Percentiles rank a stretch among this genome's conserved stretches.
These are phyloP conservation scores for Seira ritae DNA, from an alignment of 2,888 invertebrate species.

Conservation along the genomic window DNA sequence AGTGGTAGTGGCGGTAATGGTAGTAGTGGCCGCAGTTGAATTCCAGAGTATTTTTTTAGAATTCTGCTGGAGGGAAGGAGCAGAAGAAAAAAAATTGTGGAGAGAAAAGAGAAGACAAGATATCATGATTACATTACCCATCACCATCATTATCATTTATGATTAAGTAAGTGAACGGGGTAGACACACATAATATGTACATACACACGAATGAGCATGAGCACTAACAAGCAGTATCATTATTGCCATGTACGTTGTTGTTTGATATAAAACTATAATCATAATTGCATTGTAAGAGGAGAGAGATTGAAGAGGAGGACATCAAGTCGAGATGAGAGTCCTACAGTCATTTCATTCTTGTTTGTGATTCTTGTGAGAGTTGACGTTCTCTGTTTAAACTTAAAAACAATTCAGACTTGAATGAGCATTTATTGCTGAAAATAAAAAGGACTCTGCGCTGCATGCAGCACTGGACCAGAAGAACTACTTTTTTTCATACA, in stretches of 20 bases:
- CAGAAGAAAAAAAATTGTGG: not conserved
- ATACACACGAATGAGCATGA: too few species aligned
- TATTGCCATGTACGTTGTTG: too few species aligned
- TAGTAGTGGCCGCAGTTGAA: slow-evolving; percentile 31
- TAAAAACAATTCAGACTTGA: not conserved
- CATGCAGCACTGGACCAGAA: slow-evolving; percentile 26
- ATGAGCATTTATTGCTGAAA: not conserved
- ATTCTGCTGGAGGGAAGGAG: slow-evolving; percentile 33
- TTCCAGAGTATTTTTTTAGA: slow-evolving; percentile 41
- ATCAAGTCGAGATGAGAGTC: too few species aligned
- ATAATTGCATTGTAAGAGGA: slow-evolving; percentile 2
- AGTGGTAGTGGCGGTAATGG: slow-evolving; percentile 31
- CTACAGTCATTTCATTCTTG: too few species aligned
- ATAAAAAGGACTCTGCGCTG: too few species aligned
- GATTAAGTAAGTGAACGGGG: slow-evolving; percentile 12
- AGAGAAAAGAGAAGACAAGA: not conserved
- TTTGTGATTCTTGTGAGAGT: not conserved
- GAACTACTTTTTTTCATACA: slow-evolving; percentile 32
- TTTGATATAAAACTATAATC: not conserved
- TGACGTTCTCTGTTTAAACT: not conserved
- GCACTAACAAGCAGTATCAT: too few species aligned
- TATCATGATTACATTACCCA: not conserved
- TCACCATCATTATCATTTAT: slow-evolving; percentile 20
- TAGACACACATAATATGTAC: too few species aligned
- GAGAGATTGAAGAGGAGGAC: not conserved